Percentiles rank a stretch among this genome's conserved stretches.
Conservation (phyloP, 2,113 vertebrate genomes). For the Emydura subglobosa region DNA sequence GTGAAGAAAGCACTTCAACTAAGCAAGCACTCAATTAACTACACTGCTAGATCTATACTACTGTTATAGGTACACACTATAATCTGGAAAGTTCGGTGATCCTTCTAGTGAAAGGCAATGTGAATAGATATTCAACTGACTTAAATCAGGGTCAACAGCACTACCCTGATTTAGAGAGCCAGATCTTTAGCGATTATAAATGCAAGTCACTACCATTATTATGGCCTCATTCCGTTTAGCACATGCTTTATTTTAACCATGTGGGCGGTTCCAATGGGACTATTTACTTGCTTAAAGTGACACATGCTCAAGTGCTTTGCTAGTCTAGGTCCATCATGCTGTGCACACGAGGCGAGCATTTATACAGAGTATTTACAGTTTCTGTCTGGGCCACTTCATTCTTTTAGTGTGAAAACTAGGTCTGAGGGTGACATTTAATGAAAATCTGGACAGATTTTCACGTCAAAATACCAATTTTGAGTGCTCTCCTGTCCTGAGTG, state of each 20-base stretch:
- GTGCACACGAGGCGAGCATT: not conserved
- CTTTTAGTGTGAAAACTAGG: constrained; percentile 14
- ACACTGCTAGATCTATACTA: not conserved
- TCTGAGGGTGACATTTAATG: not conserved
- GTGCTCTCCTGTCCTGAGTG: constrained; percentile 11
- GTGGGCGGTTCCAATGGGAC: not conserved
- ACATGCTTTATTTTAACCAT: not conserved
- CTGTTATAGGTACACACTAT: not conserved
- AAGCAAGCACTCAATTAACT: not conserved
- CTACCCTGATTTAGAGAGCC: not conserved
- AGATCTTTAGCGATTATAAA: not conserved
- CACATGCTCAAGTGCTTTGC: not conserved
- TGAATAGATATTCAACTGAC: not conserved
- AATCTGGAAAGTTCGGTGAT: not conserved
- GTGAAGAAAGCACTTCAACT: not conserved
- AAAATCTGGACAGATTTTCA: not conserved
- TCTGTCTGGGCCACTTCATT: not conserved
- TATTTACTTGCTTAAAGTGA: not conserved
- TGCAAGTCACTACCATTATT: not conserved
- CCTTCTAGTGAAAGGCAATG: not conserved
- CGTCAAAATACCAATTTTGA: constrained; percentile 4
- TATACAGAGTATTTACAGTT: not conserved
- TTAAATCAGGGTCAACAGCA: not conserved
- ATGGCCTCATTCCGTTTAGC: not conserved
- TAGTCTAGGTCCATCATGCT: not conserved